Percentiles rank a stretch among this genome's conserved stretches.
phyloP scores from a whole-genome alignment of 2,888 invertebrate genomes.

The Mechanitis mazaeus region DNA sequence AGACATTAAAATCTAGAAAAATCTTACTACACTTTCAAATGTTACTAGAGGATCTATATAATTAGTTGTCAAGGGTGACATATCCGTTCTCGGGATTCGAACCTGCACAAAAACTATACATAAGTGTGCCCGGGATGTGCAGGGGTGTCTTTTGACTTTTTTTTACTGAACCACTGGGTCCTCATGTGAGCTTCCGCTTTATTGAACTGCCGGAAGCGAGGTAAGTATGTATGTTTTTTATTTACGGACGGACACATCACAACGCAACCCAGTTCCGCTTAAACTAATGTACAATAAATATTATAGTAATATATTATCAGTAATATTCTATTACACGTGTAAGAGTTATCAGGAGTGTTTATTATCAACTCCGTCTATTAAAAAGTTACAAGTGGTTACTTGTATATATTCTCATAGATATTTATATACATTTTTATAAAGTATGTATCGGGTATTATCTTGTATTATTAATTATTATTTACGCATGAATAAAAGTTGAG shows the following conservation, averaged over 20 bases:
- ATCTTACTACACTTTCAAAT: no score
- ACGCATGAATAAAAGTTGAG: background rate
- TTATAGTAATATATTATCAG: no score
- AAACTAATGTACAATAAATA: no score
- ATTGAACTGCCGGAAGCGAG: constrained; percentile 50
- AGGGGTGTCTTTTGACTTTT: constrained; percentile 47
- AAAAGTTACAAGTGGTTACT: background rate
- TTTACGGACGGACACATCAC: constrained; percentile 13
- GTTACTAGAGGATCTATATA: background rate
- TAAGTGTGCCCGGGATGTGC: constrained; percentile 55
- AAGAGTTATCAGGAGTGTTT: no score
- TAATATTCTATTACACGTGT: no score
- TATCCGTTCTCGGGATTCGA: constrained; percentile 43
- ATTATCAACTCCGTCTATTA: no score
- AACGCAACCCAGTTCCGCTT: background rate
- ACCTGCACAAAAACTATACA: constrained; percentile 42
- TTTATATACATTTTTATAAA: no score
- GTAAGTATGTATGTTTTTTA: constrained; percentile 29
- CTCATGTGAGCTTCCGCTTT: constrained; percentile 51
- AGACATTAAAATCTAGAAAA: no score
- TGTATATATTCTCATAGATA: background rate
- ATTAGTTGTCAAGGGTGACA: constrained; percentile 13
- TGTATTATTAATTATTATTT: background rate
- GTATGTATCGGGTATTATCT: background rate
- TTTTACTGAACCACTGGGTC: constrained; percentile 35